A percentile compares a stretch with the other conserved stretches of the same genome.
Conservation (phyloP, 2,113 vertebrate genomes). For the Hydropotes inermis region DNA sequence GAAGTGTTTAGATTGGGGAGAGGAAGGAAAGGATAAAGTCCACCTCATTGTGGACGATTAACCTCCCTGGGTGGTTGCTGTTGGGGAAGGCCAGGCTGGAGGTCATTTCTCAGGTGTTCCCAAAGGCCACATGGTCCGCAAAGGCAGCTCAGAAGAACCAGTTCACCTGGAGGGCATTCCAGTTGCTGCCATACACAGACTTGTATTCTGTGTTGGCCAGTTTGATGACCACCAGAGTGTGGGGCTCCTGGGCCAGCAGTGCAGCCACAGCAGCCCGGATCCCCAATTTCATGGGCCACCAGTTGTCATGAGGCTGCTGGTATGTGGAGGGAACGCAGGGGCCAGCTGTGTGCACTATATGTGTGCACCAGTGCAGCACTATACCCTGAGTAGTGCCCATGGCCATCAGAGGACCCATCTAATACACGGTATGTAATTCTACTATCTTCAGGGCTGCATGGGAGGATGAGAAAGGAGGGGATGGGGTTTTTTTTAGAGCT, state of each 20-base stretch:
- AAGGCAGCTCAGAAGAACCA: slow-evolving; percentile 26
- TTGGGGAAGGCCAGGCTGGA: slow-evolving; percentile 20
- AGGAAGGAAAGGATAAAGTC: neutral
- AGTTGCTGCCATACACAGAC: neutral
- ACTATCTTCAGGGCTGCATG: neutral
- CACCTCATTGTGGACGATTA: neutral
- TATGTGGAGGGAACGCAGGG: neutral
- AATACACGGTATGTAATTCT: slow-evolving; percentile 21
- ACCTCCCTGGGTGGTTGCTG: slow-evolving; percentile 29
- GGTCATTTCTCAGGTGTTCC: slow-evolving; percentile 54
- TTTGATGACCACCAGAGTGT: slow-evolving; percentile 43
- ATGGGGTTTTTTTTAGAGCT: neutral
- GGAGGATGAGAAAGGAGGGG: neutral
- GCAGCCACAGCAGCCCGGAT: neutral
- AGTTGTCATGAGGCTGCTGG: slow-evolving; percentile 22
- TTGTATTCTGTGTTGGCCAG: slow-evolving; percentile 50
- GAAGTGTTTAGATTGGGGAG: neutral
- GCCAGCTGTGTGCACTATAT: neutral
- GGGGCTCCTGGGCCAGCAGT: slow-evolving; percentile 18
- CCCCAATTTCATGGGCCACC: neutral
- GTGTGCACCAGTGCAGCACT: neutral
- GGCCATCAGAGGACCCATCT: slow-evolving; percentile 30
- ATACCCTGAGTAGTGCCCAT: slow-evolving; percentile 1
- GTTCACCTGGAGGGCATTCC: slow-evolving; percentile 38
- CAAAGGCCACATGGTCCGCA: neutral